A percentile compares a stretch with the other conserved stretches of the same genome.
phyloP scores from a whole-genome alignment of 2,797 vertebrate species.

The Melanotaenia boesemani region DNA sequence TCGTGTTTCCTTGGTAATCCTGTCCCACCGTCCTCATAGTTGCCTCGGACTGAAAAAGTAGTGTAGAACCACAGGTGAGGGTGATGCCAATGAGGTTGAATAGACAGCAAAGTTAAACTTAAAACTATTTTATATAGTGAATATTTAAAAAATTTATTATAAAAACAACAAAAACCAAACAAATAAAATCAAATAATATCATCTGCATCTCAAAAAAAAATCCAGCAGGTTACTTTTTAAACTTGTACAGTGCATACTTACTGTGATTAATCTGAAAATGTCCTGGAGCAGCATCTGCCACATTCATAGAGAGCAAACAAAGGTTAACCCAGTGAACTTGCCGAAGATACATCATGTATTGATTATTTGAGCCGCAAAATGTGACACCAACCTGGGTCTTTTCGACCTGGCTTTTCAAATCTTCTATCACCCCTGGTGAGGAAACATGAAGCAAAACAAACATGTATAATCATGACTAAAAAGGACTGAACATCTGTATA shows the following conservation, averaged over 20 bases:
- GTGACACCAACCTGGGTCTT: conserved; percentile 93
- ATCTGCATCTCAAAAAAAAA: not conserved
- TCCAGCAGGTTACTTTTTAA: conserved; percentile 2
- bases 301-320: conserved; percentile 37
- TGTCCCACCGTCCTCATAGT: conserved; percentile 91
- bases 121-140: not conserved
- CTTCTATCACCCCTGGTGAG: conserved; percentile 92
- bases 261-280: conserved; percentile 86
- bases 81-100: not conserved
- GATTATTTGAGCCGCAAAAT: conserved; percentile 31
- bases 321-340: conserved; percentile 18
- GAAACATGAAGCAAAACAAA: conserved; percentile 16
- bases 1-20: conserved; percentile 91
- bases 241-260: conserved; percentile 66
- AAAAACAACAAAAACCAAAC: not conserved
- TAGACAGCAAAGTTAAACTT: not conserved
- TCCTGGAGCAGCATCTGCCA: conserved; percentile 76
- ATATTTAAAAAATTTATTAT: too few relatives aligned
- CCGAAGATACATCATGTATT: conserved; percentile 11
- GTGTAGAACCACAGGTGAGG: not conserved
- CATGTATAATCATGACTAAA: conserved; percentile 2
- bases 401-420: conserved; percentile 99
- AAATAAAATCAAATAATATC: not conserved
- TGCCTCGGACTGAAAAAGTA: conserved; percentile 86
- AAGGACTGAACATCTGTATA: not conserved